Evolutionary conservation across 2,888 invertebrate species (phyloP), one percentile per base, ranked within the genome.

Genomic region (Cerceris rybyensis): DNA sequence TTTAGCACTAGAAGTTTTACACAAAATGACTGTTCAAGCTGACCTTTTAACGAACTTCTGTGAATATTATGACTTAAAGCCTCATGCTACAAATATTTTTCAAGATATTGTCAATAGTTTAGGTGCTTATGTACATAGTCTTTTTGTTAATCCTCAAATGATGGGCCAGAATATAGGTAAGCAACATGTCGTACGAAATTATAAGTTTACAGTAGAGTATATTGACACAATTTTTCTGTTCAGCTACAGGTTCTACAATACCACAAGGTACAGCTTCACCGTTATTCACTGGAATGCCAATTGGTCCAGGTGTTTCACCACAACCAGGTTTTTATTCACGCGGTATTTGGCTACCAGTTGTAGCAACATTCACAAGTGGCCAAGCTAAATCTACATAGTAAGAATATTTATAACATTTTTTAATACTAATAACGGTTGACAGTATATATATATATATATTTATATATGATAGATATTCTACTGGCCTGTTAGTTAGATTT

Each of bases 21-120:
- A 98, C 91, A 98, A 97, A 93, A 96, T 99, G 94, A 96, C 97
- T 0, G 96, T 97, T 67, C 97, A 98, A 88, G 97, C 98, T 7
- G 96, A 96, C 86, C 93, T 98, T 16, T 93, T 99, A 85, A 96
- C 96, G 88, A 97, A 97, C 63, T 98, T 99, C 93, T 98, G 99
- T 93, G 95, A 96, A 91, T 98, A 97, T 84, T 99, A 99, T 92
- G 99, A 99, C 93, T 95, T 98, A 93, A 97, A 98, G 90, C 97
- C 97, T 80, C 98, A 98, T 93, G 97, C 97, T 0, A 98, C 98
- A 8, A 97, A 97, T 91, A 97, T 98, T 88, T 96, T 99, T 90
- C 96, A 98, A 91, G 98, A 99, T 93, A 98, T 99, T 87, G 98
- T 99, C 69, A 97, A 97, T 92, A 97, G 98, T 50, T 93, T 98